Conservation (phyloP, 1,140 invertebrate genomes). For the Pogonus chalceus region DNA sequence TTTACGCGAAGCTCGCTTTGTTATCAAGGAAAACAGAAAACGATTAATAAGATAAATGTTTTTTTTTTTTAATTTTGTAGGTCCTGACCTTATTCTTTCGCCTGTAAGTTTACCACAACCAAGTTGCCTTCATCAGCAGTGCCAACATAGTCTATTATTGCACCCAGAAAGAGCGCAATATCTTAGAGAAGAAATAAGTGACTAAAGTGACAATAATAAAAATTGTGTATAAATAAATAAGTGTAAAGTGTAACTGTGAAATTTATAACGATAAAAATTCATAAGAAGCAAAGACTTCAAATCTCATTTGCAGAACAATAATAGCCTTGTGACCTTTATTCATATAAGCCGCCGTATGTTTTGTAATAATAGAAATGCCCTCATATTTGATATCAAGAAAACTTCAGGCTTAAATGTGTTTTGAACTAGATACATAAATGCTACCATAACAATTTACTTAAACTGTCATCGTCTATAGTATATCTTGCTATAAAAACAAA, state of each 20-base stretch:
- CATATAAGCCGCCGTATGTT: no score
- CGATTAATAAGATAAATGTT: conserved; percentile 6
- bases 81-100: conserved; percentile 31
- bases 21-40: neutral
- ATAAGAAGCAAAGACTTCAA: neutral
- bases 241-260: neutral
- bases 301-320: no score
- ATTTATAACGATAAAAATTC: neutral
- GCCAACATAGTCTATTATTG: neutral
- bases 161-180: neutral
- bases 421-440: no score
- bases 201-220: neutral
- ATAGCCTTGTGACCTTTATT: no score
- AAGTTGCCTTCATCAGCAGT: conserved; percentile 12
- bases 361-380: no score
- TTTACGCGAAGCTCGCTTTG: neutral
- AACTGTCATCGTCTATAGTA: no score
- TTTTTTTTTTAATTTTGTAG: conserved; percentile 26
- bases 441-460: no score
- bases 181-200: neutral
- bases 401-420: no score
- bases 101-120: conserved; percentile 26
- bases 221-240: neutral
- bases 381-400: no score
- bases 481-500: no score